Percentiles rank a stretch among this genome's conserved stretches.
phyloP scores from a whole-genome alignment of 2,888 invertebrate genomes.

The Ichneumoninae sp. region DNA sequence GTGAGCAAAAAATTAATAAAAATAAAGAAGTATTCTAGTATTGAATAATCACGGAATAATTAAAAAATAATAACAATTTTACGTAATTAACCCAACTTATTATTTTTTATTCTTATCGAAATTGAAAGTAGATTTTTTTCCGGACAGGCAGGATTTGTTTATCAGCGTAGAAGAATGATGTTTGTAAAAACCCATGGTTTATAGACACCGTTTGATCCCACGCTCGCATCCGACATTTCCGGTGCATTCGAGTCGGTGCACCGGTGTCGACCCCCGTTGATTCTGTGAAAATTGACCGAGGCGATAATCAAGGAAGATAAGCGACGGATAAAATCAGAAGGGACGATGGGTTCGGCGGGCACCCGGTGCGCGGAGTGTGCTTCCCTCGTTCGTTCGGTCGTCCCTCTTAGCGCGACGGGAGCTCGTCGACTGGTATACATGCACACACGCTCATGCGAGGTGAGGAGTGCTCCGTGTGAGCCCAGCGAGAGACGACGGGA shows the following conservation, averaged over 20 bases:
- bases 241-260: conserved; percentile 1
- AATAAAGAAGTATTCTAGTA: no score
- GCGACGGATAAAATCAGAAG: conserved; percentile 25
- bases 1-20: no score
- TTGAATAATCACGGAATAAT: no score
- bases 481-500: conserved; percentile 49
- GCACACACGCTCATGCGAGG: conserved; percentile 50
- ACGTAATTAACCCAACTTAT: no score
- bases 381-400: conserved; percentile 34
- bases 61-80: no score
- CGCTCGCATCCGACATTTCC: neutral
- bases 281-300: conserved; percentile 48
- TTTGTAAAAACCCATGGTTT: neutral
- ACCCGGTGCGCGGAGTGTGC: conserved; percentile 51
- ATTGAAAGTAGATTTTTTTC: neutral
- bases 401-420: conserved; percentile 58
- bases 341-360: conserved; percentile 28
- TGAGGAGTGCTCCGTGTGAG: conserved; percentile 44
- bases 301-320: conserved; percentile 63
- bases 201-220: neutral
- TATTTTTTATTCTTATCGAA: no score
- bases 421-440: conserved; percentile 42
- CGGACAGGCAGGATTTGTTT: neutral
- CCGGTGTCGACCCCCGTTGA: conserved; percentile 21
- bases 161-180: neutral